Evolutionary conservation across 1,140 invertebrate species (phyloP).

Genomic region (Scaptomyza pallida): DNA sequence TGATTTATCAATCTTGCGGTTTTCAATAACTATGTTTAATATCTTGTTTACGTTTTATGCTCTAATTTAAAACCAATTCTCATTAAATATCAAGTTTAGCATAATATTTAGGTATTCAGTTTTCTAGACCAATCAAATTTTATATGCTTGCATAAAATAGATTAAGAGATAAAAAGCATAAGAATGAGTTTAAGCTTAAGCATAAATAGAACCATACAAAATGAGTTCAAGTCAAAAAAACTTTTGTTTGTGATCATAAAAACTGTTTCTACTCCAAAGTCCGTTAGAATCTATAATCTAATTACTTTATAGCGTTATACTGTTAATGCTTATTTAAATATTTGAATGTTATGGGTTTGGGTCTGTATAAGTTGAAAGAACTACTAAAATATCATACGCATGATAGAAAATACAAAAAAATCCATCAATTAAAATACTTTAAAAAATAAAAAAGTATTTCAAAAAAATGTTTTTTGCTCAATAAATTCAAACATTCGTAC

Average conservation of each 20-base stretch:
- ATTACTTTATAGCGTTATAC: not conserved
- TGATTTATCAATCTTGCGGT: not conserved
- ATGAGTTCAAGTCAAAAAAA: not conserved
- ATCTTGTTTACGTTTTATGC: not conserved
- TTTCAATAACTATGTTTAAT: not conserved
- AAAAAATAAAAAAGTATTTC: too few relatives aligned
- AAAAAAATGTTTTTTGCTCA: not conserved
- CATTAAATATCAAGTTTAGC: not conserved
- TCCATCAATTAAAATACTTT: too few relatives aligned
- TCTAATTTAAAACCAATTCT: not conserved
- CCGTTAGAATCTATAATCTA: not conserved
- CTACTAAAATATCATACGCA: too few relatives aligned
- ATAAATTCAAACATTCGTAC: not conserved
- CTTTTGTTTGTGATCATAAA: not conserved
- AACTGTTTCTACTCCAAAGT: not conserved
- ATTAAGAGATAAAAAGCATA: not conserved
- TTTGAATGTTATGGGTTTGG: too few relatives aligned
- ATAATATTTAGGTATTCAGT: not conserved
- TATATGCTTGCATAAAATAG: not conserved
- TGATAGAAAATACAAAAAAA: too few relatives aligned
- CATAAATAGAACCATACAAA: too few relatives aligned
- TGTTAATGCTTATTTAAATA: not conserved
- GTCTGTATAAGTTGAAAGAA: too few relatives aligned
- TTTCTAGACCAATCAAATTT: not conserved
- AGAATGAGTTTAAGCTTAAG: too few relatives aligned